These are phyloP conservation scores for Chaenodraco wilsoni DNA, from an alignment of 2,797 vertebrate genomes.

Conservation along the genomic window DNA sequence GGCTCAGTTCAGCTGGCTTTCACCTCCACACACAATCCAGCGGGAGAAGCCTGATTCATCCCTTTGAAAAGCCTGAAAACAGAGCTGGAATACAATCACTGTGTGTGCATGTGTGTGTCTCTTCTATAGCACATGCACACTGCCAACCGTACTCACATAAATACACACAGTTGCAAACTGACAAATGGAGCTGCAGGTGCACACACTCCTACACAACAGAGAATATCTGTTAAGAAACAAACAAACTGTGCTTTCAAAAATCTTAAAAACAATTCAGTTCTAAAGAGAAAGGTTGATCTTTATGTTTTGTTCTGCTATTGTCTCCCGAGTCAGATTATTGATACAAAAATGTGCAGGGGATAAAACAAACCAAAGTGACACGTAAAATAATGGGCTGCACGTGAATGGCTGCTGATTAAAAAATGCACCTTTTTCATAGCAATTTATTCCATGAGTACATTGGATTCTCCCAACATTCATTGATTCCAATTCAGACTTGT, in stretches of 20 bases:
- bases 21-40: constrained; percentile 68
- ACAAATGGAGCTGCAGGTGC: constrained; percentile 40
- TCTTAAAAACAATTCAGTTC: neutral
- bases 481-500: constrained; percentile 14
- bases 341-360: constrained; percentile 34
- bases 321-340: constrained; percentile 30
- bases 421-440: constrained; percentile 14
- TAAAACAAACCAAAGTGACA: constrained; percentile 11
- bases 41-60: constrained; percentile 68
- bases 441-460: constrained; percentile 10
- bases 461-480: constrained; percentile 12
- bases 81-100: constrained; percentile 61
- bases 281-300: constrained; percentile 10
- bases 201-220: constrained; percentile 25
- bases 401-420: constrained; percentile 9
- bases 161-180: constrained; percentile 32
- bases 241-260: constrained; percentile 20
- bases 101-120: constrained; percentile 10
- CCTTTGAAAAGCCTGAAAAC: constrained; percentile 72
- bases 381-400: neutral
- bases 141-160: constrained; percentile 25
- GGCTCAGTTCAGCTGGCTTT: constrained; percentile 73
- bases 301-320: constrained; percentile 12
- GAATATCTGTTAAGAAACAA: constrained; percentile 1
- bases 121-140: constrained; percentile 33